These are phyloP conservation scores for Acrocyrtus sp. DNA, from an alignment of 2,888 invertebrate genomes.

Conservation along the genomic window DNA sequence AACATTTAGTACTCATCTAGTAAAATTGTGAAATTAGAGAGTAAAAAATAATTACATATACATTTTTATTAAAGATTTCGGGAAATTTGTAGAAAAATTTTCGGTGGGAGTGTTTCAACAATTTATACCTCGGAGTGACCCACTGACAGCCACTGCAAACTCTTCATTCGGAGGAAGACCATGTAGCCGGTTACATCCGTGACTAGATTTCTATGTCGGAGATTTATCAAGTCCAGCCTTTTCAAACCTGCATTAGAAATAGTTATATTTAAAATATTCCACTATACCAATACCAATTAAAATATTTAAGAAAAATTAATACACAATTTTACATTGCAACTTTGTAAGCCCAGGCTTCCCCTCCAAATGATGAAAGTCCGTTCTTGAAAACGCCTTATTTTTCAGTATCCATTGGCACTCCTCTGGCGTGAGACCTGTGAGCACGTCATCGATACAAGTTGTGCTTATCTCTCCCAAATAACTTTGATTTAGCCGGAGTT, in stretches of 20 bases:
- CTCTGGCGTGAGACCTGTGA: constrained; percentile 40
- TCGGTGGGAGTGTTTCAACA: not conserved
- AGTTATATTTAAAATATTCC: not conserved
- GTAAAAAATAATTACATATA: not conserved
- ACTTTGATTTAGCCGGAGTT: constrained; percentile 52
- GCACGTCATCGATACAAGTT: constrained; percentile 50
- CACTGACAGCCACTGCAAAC: constrained; percentile 31
- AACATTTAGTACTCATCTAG: constrained; percentile 46
- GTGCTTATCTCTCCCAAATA: constrained; percentile 53
- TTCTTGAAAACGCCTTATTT: constrained; percentile 43
- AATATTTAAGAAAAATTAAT: not conserved
- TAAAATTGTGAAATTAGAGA: too few species aligned
- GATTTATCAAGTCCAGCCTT: constrained; percentile 48
- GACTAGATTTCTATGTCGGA: constrained; percentile 48
- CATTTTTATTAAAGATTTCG: constrained; percentile 6
- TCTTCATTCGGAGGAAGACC: constrained; percentile 44
- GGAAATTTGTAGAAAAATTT: not conserved
- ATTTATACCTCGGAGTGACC: constrained; percentile 45
- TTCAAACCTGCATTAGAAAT: constrained; percentile 34
- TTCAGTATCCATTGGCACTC: constrained; percentile 56
- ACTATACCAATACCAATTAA: not conserved
- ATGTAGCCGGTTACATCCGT: constrained; percentile 52
- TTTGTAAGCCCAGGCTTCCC: constrained; percentile 41
- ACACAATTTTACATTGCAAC: constrained; percentile 38
- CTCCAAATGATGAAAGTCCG: constrained; percentile 37